A percentile compares a stretch with the other conserved stretches of the same genome.
Evolutionary conservation across 2,113 vertebrate genomes (phyloP).

Genomic region (Dipodomys stephensi): DNA sequence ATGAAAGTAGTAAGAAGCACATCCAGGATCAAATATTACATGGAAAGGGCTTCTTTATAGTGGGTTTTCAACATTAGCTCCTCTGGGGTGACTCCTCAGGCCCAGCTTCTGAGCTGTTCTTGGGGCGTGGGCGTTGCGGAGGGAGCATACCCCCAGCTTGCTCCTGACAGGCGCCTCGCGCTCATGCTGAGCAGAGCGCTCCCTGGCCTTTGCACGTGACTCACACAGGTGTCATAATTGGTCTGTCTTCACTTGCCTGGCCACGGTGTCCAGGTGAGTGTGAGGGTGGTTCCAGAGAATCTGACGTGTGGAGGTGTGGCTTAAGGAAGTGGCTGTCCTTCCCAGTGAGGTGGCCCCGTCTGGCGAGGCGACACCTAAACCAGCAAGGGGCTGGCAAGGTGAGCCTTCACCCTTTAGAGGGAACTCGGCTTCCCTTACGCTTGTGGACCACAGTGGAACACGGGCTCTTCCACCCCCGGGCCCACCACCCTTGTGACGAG

Average conservation of each 20-base stretch:
- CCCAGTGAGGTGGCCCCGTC: rapidly evolving
- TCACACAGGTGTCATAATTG: not conserved
- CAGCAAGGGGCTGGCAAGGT: too few species aligned
- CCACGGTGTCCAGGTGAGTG: not conserved
- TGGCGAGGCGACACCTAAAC: rapidly evolving
- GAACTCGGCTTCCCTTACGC: not conserved
- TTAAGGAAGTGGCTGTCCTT: rapidly evolving
- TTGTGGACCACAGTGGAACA: rapidly evolving
- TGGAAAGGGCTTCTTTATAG: too few species aligned
- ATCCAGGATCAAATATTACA: not conserved
- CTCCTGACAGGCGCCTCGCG: too few species aligned
- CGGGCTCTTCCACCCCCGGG: rapidly evolving
- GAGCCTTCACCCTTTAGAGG: not conserved
- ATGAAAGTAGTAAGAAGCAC: not conserved
- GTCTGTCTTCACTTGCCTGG: not conserved
- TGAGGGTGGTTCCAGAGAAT: too few species aligned
- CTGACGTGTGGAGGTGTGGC: rapidly evolving
- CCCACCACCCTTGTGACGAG: not conserved
- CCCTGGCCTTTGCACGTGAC: too few species aligned
- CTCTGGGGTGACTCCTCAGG: too few species aligned
- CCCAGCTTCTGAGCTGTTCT: too few species aligned
- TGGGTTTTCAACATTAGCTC: rapidly evolving
- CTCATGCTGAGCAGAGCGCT: too few species aligned
- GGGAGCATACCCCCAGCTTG: too few species aligned
- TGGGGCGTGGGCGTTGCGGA: rapidly evolving